A percentile compares a stretch with the other conserved stretches of the same genome.
phyloP scores from a whole-genome alignment of 2,888 invertebrate species.

The Crocallis elinguaria region DNA sequence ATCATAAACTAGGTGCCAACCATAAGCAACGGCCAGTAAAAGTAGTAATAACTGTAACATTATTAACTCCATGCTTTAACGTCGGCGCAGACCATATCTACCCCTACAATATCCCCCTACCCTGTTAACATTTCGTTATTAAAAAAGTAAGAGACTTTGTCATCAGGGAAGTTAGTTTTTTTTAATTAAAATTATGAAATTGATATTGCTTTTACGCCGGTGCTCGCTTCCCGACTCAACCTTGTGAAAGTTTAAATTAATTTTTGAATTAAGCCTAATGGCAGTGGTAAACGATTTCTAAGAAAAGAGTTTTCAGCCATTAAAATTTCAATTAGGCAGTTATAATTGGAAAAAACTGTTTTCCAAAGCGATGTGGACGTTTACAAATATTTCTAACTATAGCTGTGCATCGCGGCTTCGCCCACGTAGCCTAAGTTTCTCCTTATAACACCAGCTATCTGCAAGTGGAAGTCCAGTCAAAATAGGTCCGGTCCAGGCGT shows the following conservation, averaged over 20 bases:
- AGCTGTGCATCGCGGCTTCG: no score
- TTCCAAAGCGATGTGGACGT: background rate
- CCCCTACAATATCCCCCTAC: slow-evolving; percentile 46
- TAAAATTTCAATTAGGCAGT: slow-evolving; percentile 70
- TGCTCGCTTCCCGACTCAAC: slow-evolving; percentile 73
- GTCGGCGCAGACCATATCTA: slow-evolving; percentile 36
- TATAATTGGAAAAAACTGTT: slow-evolving; percentile 17
- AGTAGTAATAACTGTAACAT: background rate
- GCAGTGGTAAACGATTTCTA: slow-evolving; percentile 80
- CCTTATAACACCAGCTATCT: no score
- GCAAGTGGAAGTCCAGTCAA: no score
- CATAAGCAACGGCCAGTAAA: no score
- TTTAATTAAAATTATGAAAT: slow-evolving; percentile 86
- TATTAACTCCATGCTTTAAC: slow-evolving; percentile 22
- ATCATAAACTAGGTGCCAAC: no score
- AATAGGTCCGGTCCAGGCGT: no score
- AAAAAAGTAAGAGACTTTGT: slow-evolving; percentile 84
- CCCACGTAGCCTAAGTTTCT: no score
- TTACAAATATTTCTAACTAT: no score
- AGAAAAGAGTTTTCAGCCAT: slow-evolving; percentile 80
- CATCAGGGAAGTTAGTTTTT: slow-evolving; percentile 83
- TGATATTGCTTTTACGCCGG: slow-evolving; percentile 82
- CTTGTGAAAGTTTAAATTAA: slow-evolving; percentile 85
- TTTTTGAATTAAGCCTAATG: slow-evolving; percentile 84
- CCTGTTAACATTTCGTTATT: slow-evolving; percentile 82